phyloP scores from a whole-genome alignment of 2,888 invertebrate species.

The Thelaira solivaga region DNA sequence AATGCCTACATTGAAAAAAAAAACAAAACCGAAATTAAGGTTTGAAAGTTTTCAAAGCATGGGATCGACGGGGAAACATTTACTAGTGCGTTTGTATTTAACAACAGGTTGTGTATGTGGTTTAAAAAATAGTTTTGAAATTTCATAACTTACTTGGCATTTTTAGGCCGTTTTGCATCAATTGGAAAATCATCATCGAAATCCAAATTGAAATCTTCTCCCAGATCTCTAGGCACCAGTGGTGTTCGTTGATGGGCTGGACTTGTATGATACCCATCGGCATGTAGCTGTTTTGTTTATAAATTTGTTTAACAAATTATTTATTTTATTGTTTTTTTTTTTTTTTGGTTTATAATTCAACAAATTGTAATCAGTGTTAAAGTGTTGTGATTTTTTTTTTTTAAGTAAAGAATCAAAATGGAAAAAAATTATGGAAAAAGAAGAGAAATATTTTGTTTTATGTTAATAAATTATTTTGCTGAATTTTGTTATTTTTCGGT shows the following conservation, averaged over 20 bases:
- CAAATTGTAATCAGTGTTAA: slow-evolving; percentile 14
- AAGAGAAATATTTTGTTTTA: neutral
- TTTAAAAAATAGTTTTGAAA: neutral
- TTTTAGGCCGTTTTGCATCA: slow-evolving; percentile 83
- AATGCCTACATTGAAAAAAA: slow-evolving; percentile 9
- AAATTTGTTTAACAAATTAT: slow-evolving; percentile 34
- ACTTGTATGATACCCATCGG: slow-evolving; percentile 92
- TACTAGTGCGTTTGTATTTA: slow-evolving; percentile 1
- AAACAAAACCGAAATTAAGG: neutral
- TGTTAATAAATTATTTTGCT: slow-evolving; percentile 3
- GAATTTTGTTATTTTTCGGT: neutral
- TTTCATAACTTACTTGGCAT: slow-evolving; percentile 88
- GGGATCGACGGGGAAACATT: slow-evolving; percentile 43
- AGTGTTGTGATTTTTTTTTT: slow-evolving; percentile 11
- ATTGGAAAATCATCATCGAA: slow-evolving; percentile 76
- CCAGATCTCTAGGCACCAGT: slow-evolving; percentile 85
- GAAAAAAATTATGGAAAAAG: neutral
- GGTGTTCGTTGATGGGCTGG: slow-evolving; percentile 87
- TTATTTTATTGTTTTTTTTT: slow-evolving; percentile 30
- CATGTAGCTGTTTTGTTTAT: slow-evolving; percentile 82
- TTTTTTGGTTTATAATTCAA: slow-evolving; percentile 13
- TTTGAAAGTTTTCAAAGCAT: slow-evolving; percentile 1
- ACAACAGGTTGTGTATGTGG: slow-evolving; percentile 8
- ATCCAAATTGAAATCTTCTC: slow-evolving; percentile 82
- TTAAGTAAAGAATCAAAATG: neutral